A percentile compares a stretch with the other conserved stretches of the same genome.
These are phyloP conservation scores for Drosophila melanica DNA, from an alignment of 1,140 invertebrate species.

Conservation along the genomic window DNA sequence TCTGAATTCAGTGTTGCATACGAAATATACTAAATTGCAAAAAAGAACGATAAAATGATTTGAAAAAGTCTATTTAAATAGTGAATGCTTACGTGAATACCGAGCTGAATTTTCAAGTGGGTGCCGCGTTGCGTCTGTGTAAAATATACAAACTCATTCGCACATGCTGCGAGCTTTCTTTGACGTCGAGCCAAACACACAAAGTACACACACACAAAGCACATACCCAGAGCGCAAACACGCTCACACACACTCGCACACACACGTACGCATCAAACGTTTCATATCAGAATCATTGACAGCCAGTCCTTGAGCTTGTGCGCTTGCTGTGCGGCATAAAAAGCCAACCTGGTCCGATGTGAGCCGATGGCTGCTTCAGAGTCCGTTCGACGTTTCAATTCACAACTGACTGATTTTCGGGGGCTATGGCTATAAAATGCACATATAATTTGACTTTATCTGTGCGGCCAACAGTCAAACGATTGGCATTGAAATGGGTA, in stretches of 20 bases:
- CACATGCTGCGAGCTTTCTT: neutral
- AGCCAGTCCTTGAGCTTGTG: conserved; percentile 48
- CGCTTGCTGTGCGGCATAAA: conserved; percentile 41
- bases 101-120: conserved; percentile 1
- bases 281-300: conserved; percentile 42
- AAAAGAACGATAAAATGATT: neutral
- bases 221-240: neutral
- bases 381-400: conserved; percentile 32
- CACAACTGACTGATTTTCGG: conserved; percentile 43
- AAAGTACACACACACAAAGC: neutral
- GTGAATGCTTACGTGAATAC: conserved; percentile 5
- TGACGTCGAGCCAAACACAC: conserved; percentile 16
- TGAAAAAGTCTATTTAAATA: conserved; percentile 12
- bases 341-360: conserved; percentile 17
- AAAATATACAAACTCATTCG: conserved; percentile 10
- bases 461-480: conserved; percentile 57
- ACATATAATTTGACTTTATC: conserved; percentile 75
- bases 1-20: too few species aligned
- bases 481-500: conserved; percentile 62
- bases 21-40: neutral
- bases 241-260: neutral
- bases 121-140: neutral
- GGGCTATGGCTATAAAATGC: conserved; percentile 35
- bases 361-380: neutral
- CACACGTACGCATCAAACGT: conserved; percentile 7